Conservation (phyloP, 2,113 vertebrate species). For the Naja naja region DNA sequence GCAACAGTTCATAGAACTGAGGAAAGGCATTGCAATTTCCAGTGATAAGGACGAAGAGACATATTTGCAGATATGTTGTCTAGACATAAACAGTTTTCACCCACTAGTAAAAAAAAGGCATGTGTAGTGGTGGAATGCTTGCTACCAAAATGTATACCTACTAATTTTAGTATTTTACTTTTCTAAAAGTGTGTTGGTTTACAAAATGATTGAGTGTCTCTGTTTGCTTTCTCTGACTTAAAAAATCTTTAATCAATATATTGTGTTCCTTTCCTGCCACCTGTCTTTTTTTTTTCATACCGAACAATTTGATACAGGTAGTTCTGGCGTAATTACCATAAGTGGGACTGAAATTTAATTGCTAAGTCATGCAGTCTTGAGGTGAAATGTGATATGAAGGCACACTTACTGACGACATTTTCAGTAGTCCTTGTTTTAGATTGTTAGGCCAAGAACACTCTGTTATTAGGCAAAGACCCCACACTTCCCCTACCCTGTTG, state of each 20-base stretch:
- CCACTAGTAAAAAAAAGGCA: background rate
- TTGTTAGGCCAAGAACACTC: background rate
- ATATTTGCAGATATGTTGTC: background rate
- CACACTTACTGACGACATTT: background rate
- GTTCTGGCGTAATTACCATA: background rate
- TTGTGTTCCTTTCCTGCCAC: background rate
- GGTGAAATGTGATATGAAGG: background rate
- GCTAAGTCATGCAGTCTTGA: background rate
- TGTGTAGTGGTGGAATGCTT: background rate
- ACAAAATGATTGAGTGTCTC: background rate
- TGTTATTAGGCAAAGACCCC: background rate
- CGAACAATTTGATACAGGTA: background rate
- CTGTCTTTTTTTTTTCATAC: background rate
- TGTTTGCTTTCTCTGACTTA: background rate
- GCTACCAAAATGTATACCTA: background rate
- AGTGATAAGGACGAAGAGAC: background rate
- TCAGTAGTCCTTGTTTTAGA: background rate
- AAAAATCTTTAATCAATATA: background rate
- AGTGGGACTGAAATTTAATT: background rate
- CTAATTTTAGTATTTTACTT: background rate
- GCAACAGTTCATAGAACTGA: background rate
- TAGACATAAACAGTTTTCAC: background rate
- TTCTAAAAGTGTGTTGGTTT: background rate
- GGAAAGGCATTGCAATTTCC: background rate
- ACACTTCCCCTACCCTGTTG: background rate